Evolutionary conservation across 2,888 invertebrate genomes (phyloP).

Genomic region (Cryptocheilus praepositus): DNA sequence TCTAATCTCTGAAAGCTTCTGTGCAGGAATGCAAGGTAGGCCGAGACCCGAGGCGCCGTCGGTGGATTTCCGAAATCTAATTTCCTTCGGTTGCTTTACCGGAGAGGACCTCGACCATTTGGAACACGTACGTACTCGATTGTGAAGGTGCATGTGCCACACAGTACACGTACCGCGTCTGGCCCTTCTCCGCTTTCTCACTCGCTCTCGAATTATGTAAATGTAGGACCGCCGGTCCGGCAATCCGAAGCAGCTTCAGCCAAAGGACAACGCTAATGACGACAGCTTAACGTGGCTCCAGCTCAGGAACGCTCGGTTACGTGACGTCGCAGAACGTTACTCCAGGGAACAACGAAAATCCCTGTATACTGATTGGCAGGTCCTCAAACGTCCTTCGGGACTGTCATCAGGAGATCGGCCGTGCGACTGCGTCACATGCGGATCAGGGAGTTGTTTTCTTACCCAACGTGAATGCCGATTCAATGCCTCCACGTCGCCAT

Average conservation of each 20-base stretch:
- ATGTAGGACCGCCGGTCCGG: slow-evolving; percentile 32
- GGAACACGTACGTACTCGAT: slow-evolving; percentile 22
- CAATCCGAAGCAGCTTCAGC: slow-evolving; percentile 30
- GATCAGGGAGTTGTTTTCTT: slow-evolving; percentile 43
- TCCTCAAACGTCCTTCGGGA: slow-evolving; percentile 57
- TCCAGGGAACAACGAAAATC: slow-evolving; percentile 47
- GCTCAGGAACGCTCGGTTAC: slow-evolving; percentile 36
- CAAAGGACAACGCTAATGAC: slow-evolving; percentile 42
- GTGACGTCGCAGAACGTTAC: slow-evolving; percentile 32
- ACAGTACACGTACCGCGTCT: slow-evolving; percentile 27
- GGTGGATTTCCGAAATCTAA: slow-evolving; percentile 37
- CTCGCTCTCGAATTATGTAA: slow-evolving; percentile 47
- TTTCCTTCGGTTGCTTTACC: slow-evolving; percentile 30
- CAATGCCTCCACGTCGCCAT: slow-evolving; percentile 8
- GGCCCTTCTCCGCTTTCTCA: background rate
- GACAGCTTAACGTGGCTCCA: slow-evolving; percentile 32
- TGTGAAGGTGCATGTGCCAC: slow-evolving; percentile 12
- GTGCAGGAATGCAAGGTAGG: too few relatives aligned
- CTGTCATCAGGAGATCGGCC: slow-evolving; percentile 60
- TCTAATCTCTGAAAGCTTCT: too few relatives aligned
- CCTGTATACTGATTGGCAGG: slow-evolving; percentile 62
- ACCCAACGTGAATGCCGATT: slow-evolving; percentile 58
- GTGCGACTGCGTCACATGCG: slow-evolving; percentile 62
- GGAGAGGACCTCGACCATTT: slow-evolving; percentile 32
- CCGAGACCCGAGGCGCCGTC: too few relatives aligned